Evolutionary conservation across 1,140 invertebrate species (phyloP).

Genomic region (Drosophila rufa): DNA sequence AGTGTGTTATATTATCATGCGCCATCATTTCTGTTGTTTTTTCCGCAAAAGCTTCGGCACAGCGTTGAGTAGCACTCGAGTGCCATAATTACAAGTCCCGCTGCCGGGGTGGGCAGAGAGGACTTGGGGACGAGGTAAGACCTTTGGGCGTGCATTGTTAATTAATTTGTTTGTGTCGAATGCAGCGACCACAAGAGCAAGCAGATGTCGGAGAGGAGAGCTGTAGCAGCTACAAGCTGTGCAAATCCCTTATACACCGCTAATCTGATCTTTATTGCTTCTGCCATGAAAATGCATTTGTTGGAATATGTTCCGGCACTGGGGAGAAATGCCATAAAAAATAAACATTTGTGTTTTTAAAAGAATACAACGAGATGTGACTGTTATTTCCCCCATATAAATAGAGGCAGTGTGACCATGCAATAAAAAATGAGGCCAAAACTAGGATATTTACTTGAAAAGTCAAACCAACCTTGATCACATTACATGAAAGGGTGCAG

Average conservation of each 20-base stretch:
- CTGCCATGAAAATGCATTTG: slow-evolving; percentile 21
- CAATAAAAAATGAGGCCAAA: too few species aligned
- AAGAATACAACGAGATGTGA: too few species aligned
- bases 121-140: neutral
- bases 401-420: neutral
- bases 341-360: neutral
- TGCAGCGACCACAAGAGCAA: slow-evolving; percentile 44
- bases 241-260: slow-evolving; percentile 43
- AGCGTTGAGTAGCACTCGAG: slow-evolving; percentile 70
- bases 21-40: slow-evolving; percentile 66
- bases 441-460: neutral
- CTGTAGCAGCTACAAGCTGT: slow-evolving; percentile 40
- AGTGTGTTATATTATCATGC: slow-evolving; percentile 54
- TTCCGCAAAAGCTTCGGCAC: slow-evolving; percentile 45
- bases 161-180: slow-evolving; percentile 75
- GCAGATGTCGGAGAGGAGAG: slow-evolving; percentile 13
- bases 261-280: slow-evolving; percentile 50
- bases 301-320: slow-evolving; percentile 20
- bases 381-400: neutral
- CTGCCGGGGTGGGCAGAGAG: slow-evolving; percentile 21
- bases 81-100: slow-evolving; percentile 74
- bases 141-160: slow-evolving; percentile 68
- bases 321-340: neutral
- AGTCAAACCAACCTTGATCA: too few species aligned
- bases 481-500: too few species aligned